A percentile compares a stretch with the other conserved stretches of the same genome.
These are phyloP conservation scores for Drosophila ogumai DNA, from an alignment of 1,140 invertebrate species.

Conservation along the genomic window DNA sequence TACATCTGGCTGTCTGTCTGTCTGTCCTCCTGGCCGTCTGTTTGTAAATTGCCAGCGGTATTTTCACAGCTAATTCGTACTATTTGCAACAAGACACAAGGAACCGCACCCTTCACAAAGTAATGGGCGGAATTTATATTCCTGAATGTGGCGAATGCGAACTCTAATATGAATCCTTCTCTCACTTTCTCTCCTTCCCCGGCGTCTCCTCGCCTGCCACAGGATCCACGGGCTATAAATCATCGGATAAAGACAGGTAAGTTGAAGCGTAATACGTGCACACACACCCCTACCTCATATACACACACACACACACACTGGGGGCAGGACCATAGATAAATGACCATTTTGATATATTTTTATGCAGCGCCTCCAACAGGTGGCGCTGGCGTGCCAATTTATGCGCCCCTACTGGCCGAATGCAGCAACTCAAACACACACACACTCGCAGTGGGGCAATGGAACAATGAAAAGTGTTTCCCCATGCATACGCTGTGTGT, in stretches of 20 bases:
- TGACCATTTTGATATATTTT: conserved; percentile 76
- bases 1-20: conserved; percentile 11
- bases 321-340: conserved; percentile 48
- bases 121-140: conserved; percentile 43
- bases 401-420: conserved; percentile 66
- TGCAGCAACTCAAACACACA: conserved; percentile 8
- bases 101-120: conserved; percentile 24
- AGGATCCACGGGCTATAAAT: conserved; percentile 85
- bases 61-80: conserved; percentile 47
- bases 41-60: conserved; percentile 37
- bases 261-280: conserved; percentile 71
- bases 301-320: conserved; percentile 2
- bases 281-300: conserved; percentile 5
- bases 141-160: conserved; percentile 35
- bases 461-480: conserved; percentile 63
- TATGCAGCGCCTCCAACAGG: conserved; percentile 65
- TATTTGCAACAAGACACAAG: conserved; percentile 35
- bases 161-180: conserved; percentile 47
- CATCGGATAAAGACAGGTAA: conserved; percentile 85
- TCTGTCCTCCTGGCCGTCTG: conserved; percentile 22
- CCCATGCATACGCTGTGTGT: conserved; percentile 1
- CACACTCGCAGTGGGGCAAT: conserved; percentile 11
- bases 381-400: conserved; percentile 77
- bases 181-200: conserved; percentile 13
- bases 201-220: conserved; percentile 26